Evolutionary conservation across 2,888 invertebrate species (phyloP).

Genomic region (Eupithecia subumbrata): DNA sequence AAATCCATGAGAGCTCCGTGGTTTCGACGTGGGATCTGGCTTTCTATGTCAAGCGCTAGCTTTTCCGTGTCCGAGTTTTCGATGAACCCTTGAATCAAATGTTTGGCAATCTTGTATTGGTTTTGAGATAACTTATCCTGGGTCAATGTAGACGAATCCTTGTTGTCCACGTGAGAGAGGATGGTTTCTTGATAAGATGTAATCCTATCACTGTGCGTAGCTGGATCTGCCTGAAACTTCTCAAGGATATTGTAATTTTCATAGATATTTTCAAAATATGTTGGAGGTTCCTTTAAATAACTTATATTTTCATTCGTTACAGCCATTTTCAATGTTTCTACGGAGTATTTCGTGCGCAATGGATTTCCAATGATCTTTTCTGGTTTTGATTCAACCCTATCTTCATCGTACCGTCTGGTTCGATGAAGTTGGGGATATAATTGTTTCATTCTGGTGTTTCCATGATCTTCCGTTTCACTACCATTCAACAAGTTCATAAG

Average conservation of each 20-base stretch:
- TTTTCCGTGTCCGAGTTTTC: neutral
- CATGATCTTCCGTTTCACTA: constrained; percentile 51
- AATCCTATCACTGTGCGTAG: constrained; percentile 40
- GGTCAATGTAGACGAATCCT: neutral
- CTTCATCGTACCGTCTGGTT: neutral
- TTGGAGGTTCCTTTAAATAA: constrained; percentile 72
- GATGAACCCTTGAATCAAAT: neutral
- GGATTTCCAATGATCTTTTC: neutral
- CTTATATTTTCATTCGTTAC: constrained; percentile 68
- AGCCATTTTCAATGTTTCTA: constrained; percentile 70
- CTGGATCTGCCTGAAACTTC: constrained; percentile 67
- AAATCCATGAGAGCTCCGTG: neutral
- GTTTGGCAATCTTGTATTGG: neutral
- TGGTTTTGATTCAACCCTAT: neutral
- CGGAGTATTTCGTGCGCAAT: constrained; percentile 47
- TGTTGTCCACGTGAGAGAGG: neutral
- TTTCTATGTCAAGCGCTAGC: neutral
- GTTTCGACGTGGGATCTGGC: neutral
- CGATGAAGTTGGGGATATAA: no score
- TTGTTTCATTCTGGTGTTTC: neutral
- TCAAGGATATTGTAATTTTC: constrained; percentile 73
- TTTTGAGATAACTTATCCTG: neutral
- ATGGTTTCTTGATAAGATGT: neutral
- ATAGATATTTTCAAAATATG: constrained; percentile 60
- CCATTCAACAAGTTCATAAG: constrained; percentile 85